Base-by-base conservation (phyloP, 1,140 invertebrate species). In the Holotrichia oblita region DNA sequence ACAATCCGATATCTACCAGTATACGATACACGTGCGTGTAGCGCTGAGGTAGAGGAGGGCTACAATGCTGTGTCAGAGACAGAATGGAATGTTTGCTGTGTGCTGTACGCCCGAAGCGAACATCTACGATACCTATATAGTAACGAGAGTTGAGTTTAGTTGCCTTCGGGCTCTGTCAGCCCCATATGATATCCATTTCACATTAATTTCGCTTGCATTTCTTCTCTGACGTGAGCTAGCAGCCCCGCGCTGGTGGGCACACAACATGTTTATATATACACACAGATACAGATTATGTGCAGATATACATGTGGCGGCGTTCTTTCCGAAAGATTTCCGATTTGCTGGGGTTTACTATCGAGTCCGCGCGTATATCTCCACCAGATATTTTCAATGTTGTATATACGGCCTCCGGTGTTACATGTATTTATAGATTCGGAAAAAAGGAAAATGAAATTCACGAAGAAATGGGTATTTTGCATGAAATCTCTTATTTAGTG, bases 141-240 rank as follows among this genome's bases (percentile, higher is more conserved):
- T 69, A 69, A 69, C 61, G 61, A 69, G 61, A 69, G 22, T 69
- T 27, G 8, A 69, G 27, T 34, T 69, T 20, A 10, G 27, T 34
- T 69, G 61, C 61, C 61, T n/a, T 10, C 22, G 8, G 61, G 61
- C 61, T 14, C 61, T 69, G 61, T 69, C 61, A 69, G 61, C 61
- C 61, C 61, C 61, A 69, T 69, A 69, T 69, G 61, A 69, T 69
- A 69, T 69, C 61, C 61, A 69, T 69, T 69, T 69, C 61, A 22
- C 61, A 69, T 69, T 69, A 69, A 69, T 69, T 69, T 69, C 61
- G 61, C 61, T 34, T 69, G 61, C 61, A 69, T 69, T 69, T 69
- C 61, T 69, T 69, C 61, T 69, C 17, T 69, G 22, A 55, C 22
- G 61, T 34, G 61, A 55, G 14, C 48, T 14, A 55, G 61, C 61